These are phyloP conservation scores for Drosophila stalkeri DNA, from an alignment of 2,888 invertebrate species.

Conservation along the genomic window DNA sequence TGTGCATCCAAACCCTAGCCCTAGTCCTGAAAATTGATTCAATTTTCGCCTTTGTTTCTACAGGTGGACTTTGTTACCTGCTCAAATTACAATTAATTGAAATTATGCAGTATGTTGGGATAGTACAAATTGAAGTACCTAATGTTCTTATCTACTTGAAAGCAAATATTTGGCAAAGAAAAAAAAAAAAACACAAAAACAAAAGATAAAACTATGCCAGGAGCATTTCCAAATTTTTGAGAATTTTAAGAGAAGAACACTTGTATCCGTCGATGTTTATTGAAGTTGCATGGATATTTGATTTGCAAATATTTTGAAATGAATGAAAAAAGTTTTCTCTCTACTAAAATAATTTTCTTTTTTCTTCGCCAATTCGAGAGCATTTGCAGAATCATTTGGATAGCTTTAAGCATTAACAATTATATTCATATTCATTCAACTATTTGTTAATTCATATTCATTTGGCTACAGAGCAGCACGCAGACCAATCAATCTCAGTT, in stretches of 20 bases:
- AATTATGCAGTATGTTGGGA: not conserved
- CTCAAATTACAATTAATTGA: slow-evolving; percentile 30
- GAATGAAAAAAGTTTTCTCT: not conserved
- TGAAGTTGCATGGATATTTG: not conserved
- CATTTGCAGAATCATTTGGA: not conserved
- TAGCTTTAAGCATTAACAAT: slow-evolving; percentile 1
- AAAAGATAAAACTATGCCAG: too few species aligned
- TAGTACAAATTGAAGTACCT: not conserved
- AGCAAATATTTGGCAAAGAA: not conserved
- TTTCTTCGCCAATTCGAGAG: too few species aligned
- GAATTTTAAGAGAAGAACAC: not conserved
- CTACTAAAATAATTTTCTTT: too few species aligned
- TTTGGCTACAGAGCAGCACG: slow-evolving; percentile 5
- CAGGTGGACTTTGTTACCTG: slow-evolving; percentile 53
- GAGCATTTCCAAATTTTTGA: too few species aligned
- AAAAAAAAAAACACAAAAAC: not conserved
- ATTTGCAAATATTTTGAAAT: not conserved
- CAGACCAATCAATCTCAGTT: slow-evolving; percentile 65
- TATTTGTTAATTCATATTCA: slow-evolving; percentile 15
- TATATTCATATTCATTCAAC: slow-evolving; percentile 19
- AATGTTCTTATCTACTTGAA: slow-evolving; percentile 11
- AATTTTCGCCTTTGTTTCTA: slow-evolving; percentile 45
- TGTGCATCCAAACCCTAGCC: slow-evolving; percentile 6
- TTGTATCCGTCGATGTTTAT: too few species aligned
- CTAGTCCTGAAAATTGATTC: slow-evolving; percentile 52